Evolutionary conservation across 1,140 invertebrate genomes (phyloP), one percentile per base, ranked within the genome.

Genomic region (Cyphomyrmex costatus): DNA sequence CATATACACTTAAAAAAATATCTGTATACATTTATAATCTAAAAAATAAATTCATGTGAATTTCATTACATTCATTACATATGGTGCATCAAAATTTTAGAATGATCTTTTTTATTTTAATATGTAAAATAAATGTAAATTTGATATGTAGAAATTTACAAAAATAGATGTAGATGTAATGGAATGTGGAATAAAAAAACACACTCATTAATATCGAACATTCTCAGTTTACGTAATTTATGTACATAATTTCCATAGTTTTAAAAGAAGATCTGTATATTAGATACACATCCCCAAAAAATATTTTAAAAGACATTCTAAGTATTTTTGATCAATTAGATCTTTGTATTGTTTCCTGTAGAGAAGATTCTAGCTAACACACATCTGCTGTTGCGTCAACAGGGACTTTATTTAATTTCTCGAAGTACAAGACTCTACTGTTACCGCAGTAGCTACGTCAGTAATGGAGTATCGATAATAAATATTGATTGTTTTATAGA

Each of bases 401-500:
- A 21, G 14, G 0, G 66, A 14, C 8, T 53, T 56, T 16, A 53
- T 14, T 73, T 73, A 1, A 5, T 73, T 30, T 3, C 8, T 8
- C 8, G 36, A 70, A 70, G 5, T 68, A 42, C n/a, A 21, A 7
- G 5, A 16, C 3, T 46, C 12, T 66, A 33, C 12, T 5, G 7
- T 6, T 66, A 33, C 12, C 6, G 7, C 6, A 6, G n/a, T 2
- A 42, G 10, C 10, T 42, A 21, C 4, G 49, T 51, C 19, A 60
- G 0, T 61, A 53, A 56, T 33, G 16, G 21, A 60, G 16, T 63
- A 63, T 63, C 74, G 74, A 63, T 60, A 77, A 63, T 42, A 77
- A 77, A 77, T 77, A 27, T 77, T 77, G 74, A 63, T 42, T 21
- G 74, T 77, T 77, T 61, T n/a, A 33, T 19, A 36, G 21, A 77